These are phyloP conservation scores for Zeuzera pyrina DNA, from an alignment of 2,888 invertebrate species.

Conservation along the genomic window DNA sequence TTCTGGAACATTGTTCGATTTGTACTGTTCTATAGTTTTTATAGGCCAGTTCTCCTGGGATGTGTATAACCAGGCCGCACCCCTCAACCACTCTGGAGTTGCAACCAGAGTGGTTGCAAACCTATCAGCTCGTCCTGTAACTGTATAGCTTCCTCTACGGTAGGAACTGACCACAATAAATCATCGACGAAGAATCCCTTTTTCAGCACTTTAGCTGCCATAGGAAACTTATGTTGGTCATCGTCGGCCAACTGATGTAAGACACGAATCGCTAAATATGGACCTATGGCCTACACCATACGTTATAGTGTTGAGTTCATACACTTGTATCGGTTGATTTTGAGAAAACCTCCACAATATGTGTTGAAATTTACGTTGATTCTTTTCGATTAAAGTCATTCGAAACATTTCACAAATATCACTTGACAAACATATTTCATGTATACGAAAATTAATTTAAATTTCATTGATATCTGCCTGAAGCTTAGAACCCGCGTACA, in stretches of 20 bases:
- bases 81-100: constrained; percentile 16
- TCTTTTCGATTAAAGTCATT: too few species aligned
- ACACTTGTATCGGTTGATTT: constrained; percentile 13
- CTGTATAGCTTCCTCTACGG: constrained; percentile 1
- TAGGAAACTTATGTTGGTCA: constrained; percentile 2
- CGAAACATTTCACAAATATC: too few species aligned
- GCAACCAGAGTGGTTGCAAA: constrained; percentile 12
- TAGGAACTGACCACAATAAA: too few species aligned
- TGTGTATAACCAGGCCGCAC: too few species aligned
- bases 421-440: too few species aligned
- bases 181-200: too few species aligned
- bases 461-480: too few species aligned
- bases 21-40: constrained; percentile 4
- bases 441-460: too few species aligned
- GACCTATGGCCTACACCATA: constrained; percentile 12
- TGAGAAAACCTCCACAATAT: too few species aligned
- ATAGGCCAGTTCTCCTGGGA: too few species aligned
- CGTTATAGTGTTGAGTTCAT: constrained; percentile 13
- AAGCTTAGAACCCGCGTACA: too few species aligned
- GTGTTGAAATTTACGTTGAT: too few species aligned
- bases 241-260: constrained; percentile 10
- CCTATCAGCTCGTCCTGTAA: constrained; percentile 11
- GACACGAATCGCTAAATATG: constrained; percentile 14
- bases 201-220: constrained; percentile 6
- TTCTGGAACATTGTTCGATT: constrained; percentile 1